Conservation (phyloP, 2,888 invertebrate species). For the Polydesmus complanatus region DNA sequence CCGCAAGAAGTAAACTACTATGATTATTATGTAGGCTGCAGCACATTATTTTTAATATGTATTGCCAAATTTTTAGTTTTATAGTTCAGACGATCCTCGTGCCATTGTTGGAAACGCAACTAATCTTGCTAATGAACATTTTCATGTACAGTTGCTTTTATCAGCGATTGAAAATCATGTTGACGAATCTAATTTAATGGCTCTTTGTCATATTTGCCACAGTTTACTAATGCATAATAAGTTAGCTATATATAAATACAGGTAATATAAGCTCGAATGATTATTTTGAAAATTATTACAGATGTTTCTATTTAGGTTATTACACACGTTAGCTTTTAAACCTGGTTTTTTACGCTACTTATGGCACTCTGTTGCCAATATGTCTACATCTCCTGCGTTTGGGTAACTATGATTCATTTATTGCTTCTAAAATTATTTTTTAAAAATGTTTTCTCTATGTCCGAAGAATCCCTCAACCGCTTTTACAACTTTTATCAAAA, state of each 20-base stretch:
- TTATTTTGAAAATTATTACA: too few relatives aligned
- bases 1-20: slow-evolving; percentile 9
- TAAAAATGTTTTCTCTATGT: background rate
- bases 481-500: slow-evolving; percentile 51
- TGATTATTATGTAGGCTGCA: background rate
- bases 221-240: slow-evolving; percentile 66
- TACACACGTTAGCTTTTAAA: slow-evolving; percentile 67
- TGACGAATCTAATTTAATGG: slow-evolving; percentile 41
- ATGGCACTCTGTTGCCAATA: slow-evolving; percentile 44
- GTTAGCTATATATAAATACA: slow-evolving; percentile 68
- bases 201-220: slow-evolving; percentile 65
- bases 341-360: slow-evolving; percentile 59
- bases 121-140: slow-evolving; percentile 50
- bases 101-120: slow-evolving; percentile 40
- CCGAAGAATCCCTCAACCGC: slow-evolving; percentile 34
- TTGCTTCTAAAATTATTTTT: background rate
- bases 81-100: background rate
- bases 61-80: too few relatives aligned
- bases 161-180: slow-evolving; percentile 31
- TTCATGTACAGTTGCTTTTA: slow-evolving; percentile 43
- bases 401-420: slow-evolving; percentile 30
- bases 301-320: slow-evolving; percentile 39
- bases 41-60: slow-evolving; percentile 16
- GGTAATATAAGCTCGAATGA: too few relatives aligned
- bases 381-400: slow-evolving; percentile 38